Evolutionary conservation across 2,888 invertebrate genomes (phyloP).

Genomic region (Tortrix viridana): DNA sequence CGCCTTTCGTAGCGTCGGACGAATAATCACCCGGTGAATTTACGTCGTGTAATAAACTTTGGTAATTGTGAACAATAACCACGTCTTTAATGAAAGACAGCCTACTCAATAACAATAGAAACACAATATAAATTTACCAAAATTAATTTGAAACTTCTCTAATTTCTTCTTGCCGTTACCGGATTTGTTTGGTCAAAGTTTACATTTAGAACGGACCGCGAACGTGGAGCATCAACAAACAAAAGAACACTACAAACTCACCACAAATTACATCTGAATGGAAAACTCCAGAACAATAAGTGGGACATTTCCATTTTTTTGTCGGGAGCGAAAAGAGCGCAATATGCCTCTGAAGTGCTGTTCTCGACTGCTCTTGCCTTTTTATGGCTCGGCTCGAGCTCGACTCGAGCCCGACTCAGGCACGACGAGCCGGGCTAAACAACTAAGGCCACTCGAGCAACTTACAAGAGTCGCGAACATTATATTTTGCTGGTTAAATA

Average conservation of each 20-base stretch:
- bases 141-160: too few relatives aligned
- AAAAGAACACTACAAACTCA: conserved; percentile 27
- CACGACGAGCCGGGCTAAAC: conserved; percentile 59
- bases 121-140: too few relatives aligned
- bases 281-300: conserved; percentile 51
- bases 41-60: too few relatives aligned
- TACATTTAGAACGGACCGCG: conserved; percentile 1
- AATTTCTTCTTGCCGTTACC: too few relatives aligned
- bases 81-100: too few relatives aligned
- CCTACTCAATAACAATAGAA: too few relatives aligned
- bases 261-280: conserved; percentile 54
- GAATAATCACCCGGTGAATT: too few relatives aligned
- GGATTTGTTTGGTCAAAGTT: conserved; percentile 2
- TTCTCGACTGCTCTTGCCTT: conserved; percentile 56
- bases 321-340: conserved; percentile 59
- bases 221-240: conserved; percentile 16
- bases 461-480: conserved; percentile 52
- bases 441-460: conserved; percentile 64
- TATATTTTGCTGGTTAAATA: conserved; percentile 43
- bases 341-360: conserved; percentile 60
- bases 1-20: too few relatives aligned
- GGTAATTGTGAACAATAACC: too few relatives aligned
- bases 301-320: conserved; percentile 53
- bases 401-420: conserved; percentile 43
- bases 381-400: conserved; percentile 54